Evolutionary conservation across 2,888 invertebrate genomes (phyloP).

Genomic region (Saturnia pavonia): DNA sequence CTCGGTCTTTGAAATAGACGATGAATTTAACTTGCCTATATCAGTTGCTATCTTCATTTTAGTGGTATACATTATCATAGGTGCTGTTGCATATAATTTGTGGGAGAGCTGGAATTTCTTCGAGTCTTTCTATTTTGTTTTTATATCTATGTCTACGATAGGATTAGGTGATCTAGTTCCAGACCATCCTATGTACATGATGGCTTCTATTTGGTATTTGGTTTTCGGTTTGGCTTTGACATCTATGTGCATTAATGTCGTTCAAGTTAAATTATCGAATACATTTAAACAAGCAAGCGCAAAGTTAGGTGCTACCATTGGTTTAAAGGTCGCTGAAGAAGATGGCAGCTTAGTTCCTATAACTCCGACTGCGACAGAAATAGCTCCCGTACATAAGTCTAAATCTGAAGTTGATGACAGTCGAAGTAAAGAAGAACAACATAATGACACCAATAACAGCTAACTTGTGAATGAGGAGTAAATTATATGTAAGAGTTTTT

Average conservation of each 20-base stretch:
- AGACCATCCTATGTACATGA: constrained; percentile 93
- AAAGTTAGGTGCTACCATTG: constrained; percentile 92
- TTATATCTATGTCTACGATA: constrained; percentile 98
- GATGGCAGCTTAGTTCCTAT: constrained; percentile 80
- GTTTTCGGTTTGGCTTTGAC: constrained; percentile 97
- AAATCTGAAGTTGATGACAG: constrained; percentile 46
- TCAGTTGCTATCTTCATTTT: constrained; percentile 93
- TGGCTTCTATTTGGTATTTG: constrained; percentile 95
- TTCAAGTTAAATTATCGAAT: constrained; percentile 91
- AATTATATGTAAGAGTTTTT: constrained; percentile 12
- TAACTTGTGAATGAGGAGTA: constrained; percentile 34
- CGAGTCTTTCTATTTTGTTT: constrained; percentile 97
- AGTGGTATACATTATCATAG: constrained; percentile 92
- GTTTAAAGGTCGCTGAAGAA: constrained; percentile 87
- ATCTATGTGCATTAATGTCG: constrained; percentile 98
- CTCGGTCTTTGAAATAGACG: constrained; percentile 90
- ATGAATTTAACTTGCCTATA: constrained; percentile 97
- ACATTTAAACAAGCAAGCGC: constrained; percentile 92
- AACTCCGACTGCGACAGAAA: constrained; percentile 68
- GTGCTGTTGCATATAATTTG: constrained; percentile 89
- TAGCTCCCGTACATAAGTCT: constrained; percentile 68
- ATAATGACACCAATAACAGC: constrained; percentile 59
- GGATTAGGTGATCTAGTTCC: constrained; percentile 98
- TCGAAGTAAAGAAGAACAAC: constrained; percentile 52
- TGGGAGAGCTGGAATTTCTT: constrained; percentile 95